A percentile compares a stretch with the other conserved stretches of the same genome.
phyloP scores from a whole-genome alignment of 2,797 vertebrate species.

The Potorous gilbertii region DNA sequence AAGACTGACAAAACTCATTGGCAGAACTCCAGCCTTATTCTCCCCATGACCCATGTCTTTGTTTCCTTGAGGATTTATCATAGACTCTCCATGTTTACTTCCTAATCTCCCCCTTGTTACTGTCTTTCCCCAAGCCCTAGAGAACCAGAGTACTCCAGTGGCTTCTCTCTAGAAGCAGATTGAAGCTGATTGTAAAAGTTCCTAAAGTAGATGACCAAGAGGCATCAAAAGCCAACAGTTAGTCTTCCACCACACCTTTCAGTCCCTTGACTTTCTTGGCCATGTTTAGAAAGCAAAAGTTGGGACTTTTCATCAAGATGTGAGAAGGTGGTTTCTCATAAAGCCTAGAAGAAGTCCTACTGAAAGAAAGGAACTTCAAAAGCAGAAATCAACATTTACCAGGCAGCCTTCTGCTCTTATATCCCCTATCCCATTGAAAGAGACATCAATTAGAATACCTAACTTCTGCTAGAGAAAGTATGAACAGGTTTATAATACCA shows the following conservation, averaged over 20 bases:
- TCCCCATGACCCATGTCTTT: neutral
- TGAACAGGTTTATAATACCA: neutral
- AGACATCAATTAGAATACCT: neutral
- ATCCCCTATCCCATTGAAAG: neutral
- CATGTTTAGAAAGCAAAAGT: neutral
- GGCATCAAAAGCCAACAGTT: neutral
- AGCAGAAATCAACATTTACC: conserved; percentile 6
- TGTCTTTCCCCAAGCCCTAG: neutral
- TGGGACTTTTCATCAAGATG: neutral
- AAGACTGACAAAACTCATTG: neutral
- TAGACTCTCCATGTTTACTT: neutral
- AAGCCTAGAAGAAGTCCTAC: conserved; percentile 11
- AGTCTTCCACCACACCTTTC: neutral
- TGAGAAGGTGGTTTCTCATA: conserved; percentile 18
- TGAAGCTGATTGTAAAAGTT: neutral
- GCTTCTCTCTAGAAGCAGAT: neutral
- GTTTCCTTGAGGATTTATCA: neutral
- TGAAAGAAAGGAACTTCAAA: neutral
- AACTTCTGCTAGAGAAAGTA: neutral
- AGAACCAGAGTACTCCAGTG: neutral
- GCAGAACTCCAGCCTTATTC: neutral
- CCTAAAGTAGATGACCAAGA: neutral
- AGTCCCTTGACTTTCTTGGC: neutral
- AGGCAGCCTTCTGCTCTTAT: neutral
- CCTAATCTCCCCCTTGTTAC: neutral